Percentiles rank a stretch among this genome's conserved stretches.
phyloP scores from a whole-genome alignment of 2,797 vertebrate genomes.

The Lemur catta region DNA sequence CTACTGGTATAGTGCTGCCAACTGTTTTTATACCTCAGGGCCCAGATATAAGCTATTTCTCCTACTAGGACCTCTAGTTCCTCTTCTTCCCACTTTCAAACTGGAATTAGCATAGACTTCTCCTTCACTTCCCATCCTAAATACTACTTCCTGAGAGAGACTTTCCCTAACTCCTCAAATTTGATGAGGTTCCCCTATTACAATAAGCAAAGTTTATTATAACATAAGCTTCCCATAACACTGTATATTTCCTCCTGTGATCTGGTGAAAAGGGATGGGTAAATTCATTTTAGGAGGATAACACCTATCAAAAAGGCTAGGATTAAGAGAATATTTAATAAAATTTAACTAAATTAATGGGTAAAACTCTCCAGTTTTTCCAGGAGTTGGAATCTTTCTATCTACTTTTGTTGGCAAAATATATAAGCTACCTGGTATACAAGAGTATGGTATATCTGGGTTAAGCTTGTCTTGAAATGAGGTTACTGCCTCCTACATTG shows the following conservation, averaged over 20 bases:
- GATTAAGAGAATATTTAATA: neutral
- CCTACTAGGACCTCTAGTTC: neutral
- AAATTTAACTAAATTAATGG: neutral
- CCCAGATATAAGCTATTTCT: neutral
- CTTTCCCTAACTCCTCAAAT: neutral
- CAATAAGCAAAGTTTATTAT: neutral
- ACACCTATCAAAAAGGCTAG: neutral
- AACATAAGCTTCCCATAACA: neutral
- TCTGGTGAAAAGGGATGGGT: neutral
- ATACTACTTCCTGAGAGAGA: neutral
- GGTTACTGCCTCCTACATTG: neutral
- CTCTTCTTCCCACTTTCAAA: neutral
- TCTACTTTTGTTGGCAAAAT: neutral
- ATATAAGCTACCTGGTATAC: neutral
- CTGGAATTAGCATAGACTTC: neutral
- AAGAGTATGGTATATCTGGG: neutral
- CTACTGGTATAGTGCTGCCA: neutral
- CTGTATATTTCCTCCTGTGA: neutral
- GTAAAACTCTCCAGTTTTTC: neutral
- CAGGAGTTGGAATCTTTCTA: neutral
- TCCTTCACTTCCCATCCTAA: neutral
- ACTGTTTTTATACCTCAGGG: neutral
- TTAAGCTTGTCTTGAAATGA: neutral
- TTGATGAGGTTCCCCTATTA: neutral
- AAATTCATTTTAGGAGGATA: conserved; percentile 21